Evolutionary conservation across 1,140 invertebrate species (phyloP), one percentile per base, ranked within the genome.

Genomic region (Ptiloglossa arizonensis): DNA sequence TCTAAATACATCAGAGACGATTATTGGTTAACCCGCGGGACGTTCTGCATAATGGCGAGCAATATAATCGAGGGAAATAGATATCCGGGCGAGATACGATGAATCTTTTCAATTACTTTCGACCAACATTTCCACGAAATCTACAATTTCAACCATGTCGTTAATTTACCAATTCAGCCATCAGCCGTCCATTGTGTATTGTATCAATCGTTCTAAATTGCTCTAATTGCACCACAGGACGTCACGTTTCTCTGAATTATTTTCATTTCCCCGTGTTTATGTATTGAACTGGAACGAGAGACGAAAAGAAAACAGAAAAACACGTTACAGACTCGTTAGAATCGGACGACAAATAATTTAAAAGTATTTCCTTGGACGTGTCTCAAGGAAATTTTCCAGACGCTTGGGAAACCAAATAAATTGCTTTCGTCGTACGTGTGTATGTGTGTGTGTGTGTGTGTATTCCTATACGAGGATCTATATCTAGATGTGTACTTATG

Each of bases 101-200:
- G 1, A 27, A n/a, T 9, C 35, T 29, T 56, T 24, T 5, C 24
- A 3, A 17, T 63, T 35, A 50, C 19, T 52, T 63, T 63, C n/a
- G 63, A 44, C 46, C 56, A 27, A 32, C 48, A n/a, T 41, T 67
- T 46, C 48, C 50, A 35, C 50, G 8, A 19, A 44, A 57, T 74
- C 50, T 50, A 35, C 62, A 32, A 38, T 74, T 46, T 24, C 24
- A 32, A 46, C 27, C 35, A 50, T 50, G n/a, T 46, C 19, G 44
- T n/a, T 15, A 54, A 41, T 64, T 64, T 19, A 22, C 9, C 17
- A 15, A 38, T 46, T 46, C 29, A n/a, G n/a, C 50, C 64, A 74
- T 74, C 50, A 74, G 50, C 27, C 32, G 3, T 6, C 60, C 59
- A 64, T 66, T 67, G 62, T 74, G 62, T 13, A 27, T 50, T 41